Percentiles rank a stretch among this genome's conserved stretches.
Conservation (phyloP, 2,888 invertebrate species). For the Diloba caeruleocephala region DNA sequence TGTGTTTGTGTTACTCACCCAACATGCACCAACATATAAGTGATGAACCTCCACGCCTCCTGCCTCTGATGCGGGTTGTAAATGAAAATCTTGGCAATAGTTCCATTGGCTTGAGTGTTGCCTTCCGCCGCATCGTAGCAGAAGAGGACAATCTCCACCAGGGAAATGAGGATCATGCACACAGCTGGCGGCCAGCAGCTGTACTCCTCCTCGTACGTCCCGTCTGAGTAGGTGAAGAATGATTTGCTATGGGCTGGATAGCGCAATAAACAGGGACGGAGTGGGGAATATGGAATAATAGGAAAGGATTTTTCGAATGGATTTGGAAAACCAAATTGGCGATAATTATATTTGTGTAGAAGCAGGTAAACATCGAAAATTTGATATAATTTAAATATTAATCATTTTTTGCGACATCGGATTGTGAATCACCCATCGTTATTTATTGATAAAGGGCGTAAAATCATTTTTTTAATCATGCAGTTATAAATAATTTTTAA, state of each 20-base stretch:
- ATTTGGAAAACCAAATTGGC: no score
- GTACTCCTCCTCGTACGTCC: slow-evolving; percentile 97
- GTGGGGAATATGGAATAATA: slow-evolving; percentile 9
- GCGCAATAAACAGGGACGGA: slow-evolving; percentile 70
- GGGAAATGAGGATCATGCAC: slow-evolving; percentile 96
- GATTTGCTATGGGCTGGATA: slow-evolving; percentile 74
- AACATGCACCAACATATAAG: slow-evolving; percentile 99
- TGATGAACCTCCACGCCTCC: slow-evolving; percentile 97
- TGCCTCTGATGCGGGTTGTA: slow-evolving; percentile 95
- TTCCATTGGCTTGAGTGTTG: slow-evolving; percentile 90
- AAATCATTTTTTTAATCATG: slow-evolving; percentile 8
- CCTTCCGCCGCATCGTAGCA: slow-evolving; percentile 86
- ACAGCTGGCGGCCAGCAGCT: slow-evolving; percentile 97
- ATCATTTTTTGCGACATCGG: neutral
- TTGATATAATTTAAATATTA: neutral
- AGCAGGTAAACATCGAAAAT: no score
- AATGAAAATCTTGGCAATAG: slow-evolving; percentile 94
- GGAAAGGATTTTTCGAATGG: neutral
- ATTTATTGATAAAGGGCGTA: slow-evolving; percentile 10
- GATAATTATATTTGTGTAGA: neutral
- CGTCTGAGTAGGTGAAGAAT: slow-evolving; percentile 89
- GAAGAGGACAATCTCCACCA: slow-evolving; percentile 95
- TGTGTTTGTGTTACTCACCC: slow-evolving; percentile 90
- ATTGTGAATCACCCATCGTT: slow-evolving; percentile 9
- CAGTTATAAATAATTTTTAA: slow-evolving; percentile 31